phyloP scores from a whole-genome alignment of 2,888 invertebrate species.

The Drosophila nigricruria region DNA sequence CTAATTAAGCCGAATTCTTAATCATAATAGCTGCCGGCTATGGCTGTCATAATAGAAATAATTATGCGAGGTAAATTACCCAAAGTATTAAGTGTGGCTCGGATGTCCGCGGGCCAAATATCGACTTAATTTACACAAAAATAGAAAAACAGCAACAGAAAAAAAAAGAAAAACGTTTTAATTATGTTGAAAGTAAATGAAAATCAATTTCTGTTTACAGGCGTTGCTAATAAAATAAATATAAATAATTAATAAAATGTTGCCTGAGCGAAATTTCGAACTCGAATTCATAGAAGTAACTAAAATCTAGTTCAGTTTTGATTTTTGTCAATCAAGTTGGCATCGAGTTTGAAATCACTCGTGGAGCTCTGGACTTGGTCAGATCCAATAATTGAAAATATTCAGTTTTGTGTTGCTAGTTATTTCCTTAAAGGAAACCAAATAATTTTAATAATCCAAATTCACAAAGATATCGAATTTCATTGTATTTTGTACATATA shows the following conservation, averaged over 20 bases:
- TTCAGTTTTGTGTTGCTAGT: neutral
- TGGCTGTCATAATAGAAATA: slow-evolving; percentile 50
- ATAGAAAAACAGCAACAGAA: too few relatives aligned
- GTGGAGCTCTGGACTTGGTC: too few relatives aligned
- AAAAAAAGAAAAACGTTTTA: slow-evolving; percentile 11
- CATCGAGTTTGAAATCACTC: neutral
- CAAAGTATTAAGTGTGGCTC: slow-evolving; percentile 50
- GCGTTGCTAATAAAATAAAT: neutral
- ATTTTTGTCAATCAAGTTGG: neutral
- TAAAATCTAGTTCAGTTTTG: too few relatives aligned
- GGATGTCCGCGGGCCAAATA: slow-evolving; percentile 31
- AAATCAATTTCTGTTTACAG: slow-evolving; percentile 9
- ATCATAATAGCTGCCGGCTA: slow-evolving; percentile 56
- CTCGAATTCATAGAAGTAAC: too few relatives aligned
- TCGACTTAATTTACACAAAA: slow-evolving; percentile 21
- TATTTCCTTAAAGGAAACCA: neutral
- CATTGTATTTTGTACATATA: neutral
- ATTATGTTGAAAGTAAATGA: slow-evolving; percentile 32
- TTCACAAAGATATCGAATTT: neutral
- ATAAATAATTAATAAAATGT: too few relatives aligned
- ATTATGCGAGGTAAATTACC: slow-evolving; percentile 41
- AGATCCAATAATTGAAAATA: neutral
- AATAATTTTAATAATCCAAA: neutral
- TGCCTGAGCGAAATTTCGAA: too few relatives aligned
- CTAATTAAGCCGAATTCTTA: slow-evolving; percentile 47